Conservation (phyloP, 2,888 invertebrate genomes). For the Eulithis testata region DNA sequence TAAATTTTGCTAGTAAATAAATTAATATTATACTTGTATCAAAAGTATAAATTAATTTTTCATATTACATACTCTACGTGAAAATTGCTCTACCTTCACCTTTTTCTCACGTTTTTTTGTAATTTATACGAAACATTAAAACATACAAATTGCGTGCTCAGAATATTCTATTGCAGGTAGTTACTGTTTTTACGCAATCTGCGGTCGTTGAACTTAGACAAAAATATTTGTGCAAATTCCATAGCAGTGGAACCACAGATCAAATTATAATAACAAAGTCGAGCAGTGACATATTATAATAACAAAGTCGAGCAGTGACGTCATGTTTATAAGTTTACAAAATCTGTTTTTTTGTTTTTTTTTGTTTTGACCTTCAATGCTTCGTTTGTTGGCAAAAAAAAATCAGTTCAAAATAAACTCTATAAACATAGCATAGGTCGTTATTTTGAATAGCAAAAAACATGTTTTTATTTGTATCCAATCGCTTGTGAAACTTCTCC, state of each 20-base stretch:
- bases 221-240: background rate
- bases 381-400: too few species aligned
- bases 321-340: too few species aligned
- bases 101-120: slow-evolving; percentile 11
- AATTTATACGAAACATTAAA: slow-evolving; percentile 30
- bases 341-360: too few species aligned
- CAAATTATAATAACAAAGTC: too few species aligned
- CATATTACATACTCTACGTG: background rate
- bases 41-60: background rate
- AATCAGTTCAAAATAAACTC: background rate
- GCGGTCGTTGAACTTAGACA: slow-evolving; percentile 9
- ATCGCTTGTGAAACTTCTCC: slow-evolving; percentile 30
- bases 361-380: too few species aligned
- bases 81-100: background rate
- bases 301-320: too few species aligned
- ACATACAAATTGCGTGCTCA: slow-evolving; percentile 19
- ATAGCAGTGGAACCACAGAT: too few species aligned
- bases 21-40: too few species aligned
- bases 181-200: slow-evolving; percentile 13
- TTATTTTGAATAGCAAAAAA: slow-evolving; percentile 14
- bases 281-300: too few species aligned
- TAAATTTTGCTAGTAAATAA: too few species aligned
- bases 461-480: slow-evolving; percentile 24
- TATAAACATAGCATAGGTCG: slow-evolving; percentile 1
- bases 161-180: slow-evolving; percentile 11